Evolutionary conservation across 2,113 vertebrate genomes (phyloP).

Genomic region (Cygnus buccinator): DNA sequence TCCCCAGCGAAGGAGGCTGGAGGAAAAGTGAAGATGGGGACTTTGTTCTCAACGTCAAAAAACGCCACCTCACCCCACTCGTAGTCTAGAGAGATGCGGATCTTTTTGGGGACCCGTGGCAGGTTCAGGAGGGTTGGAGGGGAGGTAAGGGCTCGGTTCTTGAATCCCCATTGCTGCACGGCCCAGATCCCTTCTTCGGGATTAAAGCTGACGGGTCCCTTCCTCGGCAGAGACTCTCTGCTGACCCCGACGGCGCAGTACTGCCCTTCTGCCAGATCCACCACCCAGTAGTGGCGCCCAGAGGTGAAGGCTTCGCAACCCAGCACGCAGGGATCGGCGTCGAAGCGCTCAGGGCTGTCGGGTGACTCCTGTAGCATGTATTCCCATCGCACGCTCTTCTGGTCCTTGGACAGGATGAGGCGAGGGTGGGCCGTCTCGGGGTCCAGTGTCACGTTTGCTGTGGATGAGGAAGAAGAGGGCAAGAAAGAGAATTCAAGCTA

Average conservation of each 20-base stretch:
- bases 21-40: not conserved
- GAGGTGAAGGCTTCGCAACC: slow-evolving; percentile 31
- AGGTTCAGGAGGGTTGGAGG: slow-evolving; percentile 13
- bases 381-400: slow-evolving; percentile 17
- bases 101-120: slow-evolving; percentile 51
- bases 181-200: slow-evolving; percentile 63
- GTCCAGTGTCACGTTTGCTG: slow-evolving; percentile 22
- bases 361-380: fast-evolving
- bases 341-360: not conserved
- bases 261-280: slow-evolving; percentile 15
- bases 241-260: slow-evolving; percentile 62
- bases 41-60: not conserved
- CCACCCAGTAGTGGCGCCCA: slow-evolving; percentile 61
- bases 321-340: slow-evolving; percentile 44
- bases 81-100: slow-evolving; percentile 10
- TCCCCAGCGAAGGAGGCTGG: not conserved
- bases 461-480: not conserved
- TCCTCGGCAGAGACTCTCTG: slow-evolving; percentile 13
- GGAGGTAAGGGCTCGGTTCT: slow-evolving; percentile 18
- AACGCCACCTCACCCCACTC: not conserved
- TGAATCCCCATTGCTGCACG: not conserved
- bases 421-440: slow-evolving; percentile 12
- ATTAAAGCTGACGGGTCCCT: slow-evolving; percentile 2
- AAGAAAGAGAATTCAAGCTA: not conserved
- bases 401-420: slow-evolving; percentile 41